Percentiles rank a stretch among this genome's conserved stretches.
These are phyloP conservation scores for Taenioides sp. DNA, from an alignment of 2,797 vertebrate species.

Conservation along the genomic window DNA sequence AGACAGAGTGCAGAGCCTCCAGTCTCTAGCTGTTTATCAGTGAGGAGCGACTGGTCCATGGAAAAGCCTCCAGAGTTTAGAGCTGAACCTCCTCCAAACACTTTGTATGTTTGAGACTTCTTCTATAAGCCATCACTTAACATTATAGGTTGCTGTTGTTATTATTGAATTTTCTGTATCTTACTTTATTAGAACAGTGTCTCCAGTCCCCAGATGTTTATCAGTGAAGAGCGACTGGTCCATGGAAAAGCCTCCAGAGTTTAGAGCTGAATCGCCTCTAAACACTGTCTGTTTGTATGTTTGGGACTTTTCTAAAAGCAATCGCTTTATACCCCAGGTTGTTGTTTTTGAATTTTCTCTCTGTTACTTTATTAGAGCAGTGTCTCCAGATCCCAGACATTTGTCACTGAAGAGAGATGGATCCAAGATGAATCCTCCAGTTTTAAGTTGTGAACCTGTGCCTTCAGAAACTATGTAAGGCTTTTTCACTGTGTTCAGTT, in stretches of 20 bases:
- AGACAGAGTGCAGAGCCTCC: not conserved
- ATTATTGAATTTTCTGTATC: not conserved
- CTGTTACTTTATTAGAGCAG: not conserved
- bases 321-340: not conserved
- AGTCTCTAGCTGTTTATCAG: not conserved
- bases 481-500: not conserved
- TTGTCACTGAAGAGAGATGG: not conserved
- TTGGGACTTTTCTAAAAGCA: not conserved
- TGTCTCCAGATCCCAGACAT: not conserved
- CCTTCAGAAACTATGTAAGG: not conserved
- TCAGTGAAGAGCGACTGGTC: not conserved
- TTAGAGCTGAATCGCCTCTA: not conserved
- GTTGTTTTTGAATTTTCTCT: not conserved
- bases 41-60: slow-evolving; percentile 1
- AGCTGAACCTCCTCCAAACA: not conserved
- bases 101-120: too few relatives aligned
- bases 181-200: not conserved
- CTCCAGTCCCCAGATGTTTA: not conserved
- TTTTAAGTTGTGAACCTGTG: not conserved
- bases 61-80: not conserved
- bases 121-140: not conserved
- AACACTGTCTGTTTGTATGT: too few relatives aligned
- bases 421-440: not conserved
- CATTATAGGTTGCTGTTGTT: not conserved
- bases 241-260: not conserved